Conservation (phyloP, 2,888 invertebrate genomes). For the Melanostoma mellinum region DNA sequence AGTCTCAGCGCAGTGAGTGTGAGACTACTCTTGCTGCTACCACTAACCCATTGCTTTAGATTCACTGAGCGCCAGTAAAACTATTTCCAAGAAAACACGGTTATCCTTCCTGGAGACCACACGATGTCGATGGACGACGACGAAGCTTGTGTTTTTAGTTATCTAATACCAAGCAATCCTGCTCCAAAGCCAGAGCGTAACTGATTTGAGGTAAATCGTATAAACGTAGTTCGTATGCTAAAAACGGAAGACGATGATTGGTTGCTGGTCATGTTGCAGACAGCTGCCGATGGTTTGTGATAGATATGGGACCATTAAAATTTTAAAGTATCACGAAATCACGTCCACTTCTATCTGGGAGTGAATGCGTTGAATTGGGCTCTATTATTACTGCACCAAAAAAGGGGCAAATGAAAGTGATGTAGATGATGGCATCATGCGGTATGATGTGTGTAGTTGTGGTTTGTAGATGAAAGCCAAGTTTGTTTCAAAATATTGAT, state of each 20-base stretch:
- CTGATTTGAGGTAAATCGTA: constrained; percentile 49
- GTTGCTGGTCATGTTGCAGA: constrained; percentile 26
- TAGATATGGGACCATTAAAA: constrained; percentile 64
- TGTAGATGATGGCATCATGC: not conserved
- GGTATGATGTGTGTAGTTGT: too few relatives aligned
- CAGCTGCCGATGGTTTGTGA: constrained; percentile 50
- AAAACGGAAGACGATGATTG: constrained; percentile 54
- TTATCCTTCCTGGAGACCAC: constrained; percentile 62
- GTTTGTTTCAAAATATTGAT: constrained; percentile 12
- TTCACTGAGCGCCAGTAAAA: constrained; percentile 22
- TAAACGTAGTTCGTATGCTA: constrained; percentile 12
- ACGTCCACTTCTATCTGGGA: constrained; percentile 14
- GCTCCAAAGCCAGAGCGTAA: constrained; percentile 28
- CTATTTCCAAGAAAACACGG: constrained; percentile 9
- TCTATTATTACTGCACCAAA: not conserved
- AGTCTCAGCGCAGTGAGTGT: constrained; percentile 12
- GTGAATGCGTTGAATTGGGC: constrained; percentile 26
- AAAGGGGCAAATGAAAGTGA: not conserved
- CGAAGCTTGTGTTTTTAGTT: constrained; percentile 39
- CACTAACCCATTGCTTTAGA: constrained; percentile 71
- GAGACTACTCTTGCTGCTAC: constrained; percentile 4
- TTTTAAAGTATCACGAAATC: constrained; percentile 17
- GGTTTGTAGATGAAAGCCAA: constrained; percentile 7
- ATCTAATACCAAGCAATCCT: constrained; percentile 39
- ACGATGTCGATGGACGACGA: not conserved